Evolutionary conservation across 2,888 invertebrate species (phyloP).

Genomic region (Ophion ellenae): DNA sequence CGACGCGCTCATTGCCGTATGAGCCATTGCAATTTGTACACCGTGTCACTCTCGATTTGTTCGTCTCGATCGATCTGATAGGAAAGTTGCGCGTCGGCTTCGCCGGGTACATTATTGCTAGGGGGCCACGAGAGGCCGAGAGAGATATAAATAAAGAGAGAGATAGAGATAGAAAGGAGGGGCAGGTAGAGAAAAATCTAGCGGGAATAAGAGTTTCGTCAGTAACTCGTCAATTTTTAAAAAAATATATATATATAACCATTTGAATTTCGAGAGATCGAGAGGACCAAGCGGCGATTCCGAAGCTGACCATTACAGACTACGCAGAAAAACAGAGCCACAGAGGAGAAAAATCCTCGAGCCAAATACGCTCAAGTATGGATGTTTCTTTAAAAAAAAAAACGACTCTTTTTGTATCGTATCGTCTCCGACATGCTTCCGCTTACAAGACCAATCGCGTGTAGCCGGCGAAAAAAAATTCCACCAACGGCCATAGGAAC

Average conservation of each 20-base stretch:
- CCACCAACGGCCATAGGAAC: not conserved
- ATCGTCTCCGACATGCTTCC: not conserved
- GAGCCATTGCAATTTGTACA: slow-evolving; percentile 46
- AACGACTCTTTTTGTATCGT: not conserved
- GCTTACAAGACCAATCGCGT: not conserved
- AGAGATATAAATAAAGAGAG: not conserved
- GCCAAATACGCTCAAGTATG: not conserved
- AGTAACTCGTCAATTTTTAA: slow-evolving; percentile 25
- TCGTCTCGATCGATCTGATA: slow-evolving; percentile 21
- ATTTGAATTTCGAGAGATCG: slow-evolving; percentile 48
- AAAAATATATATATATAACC: slow-evolving; percentile 9
- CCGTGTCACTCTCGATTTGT: slow-evolving; percentile 57
- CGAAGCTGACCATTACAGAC: slow-evolving; percentile 42
- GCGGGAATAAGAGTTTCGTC: slow-evolving; percentile 11
- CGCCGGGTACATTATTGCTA: slow-evolving; percentile 30
- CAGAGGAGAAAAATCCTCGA: slow-evolving; percentile 8
- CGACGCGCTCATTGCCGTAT: too few species aligned
- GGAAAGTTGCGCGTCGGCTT: slow-evolving; percentile 30
- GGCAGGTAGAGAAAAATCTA: not conserved
- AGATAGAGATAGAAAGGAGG: slow-evolving; percentile 3
- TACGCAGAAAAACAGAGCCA: slow-evolving; percentile 38
- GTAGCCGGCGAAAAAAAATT: not conserved
- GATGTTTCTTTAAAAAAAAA: not conserved
- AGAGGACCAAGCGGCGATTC: slow-evolving; percentile 43
- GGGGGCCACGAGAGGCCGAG: slow-evolving; percentile 23